Evolutionary conservation across 2,888 invertebrate species (phyloP).

Genomic region (Epinotia nisella): DNA sequence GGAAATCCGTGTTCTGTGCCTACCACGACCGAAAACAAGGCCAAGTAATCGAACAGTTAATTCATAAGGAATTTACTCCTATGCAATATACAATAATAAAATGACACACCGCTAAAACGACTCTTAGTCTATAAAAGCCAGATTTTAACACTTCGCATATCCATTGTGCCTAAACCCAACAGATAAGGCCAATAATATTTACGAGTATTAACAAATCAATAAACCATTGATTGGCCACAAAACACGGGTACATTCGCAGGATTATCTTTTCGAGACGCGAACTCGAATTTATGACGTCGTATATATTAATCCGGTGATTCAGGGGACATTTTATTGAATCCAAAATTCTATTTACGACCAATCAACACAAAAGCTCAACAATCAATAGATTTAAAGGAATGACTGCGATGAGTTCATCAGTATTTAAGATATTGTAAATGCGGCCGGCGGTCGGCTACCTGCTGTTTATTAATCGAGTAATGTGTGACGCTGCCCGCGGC

Average conservation of each 20-base stretch:
- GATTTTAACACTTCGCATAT: slow-evolving; percentile 35
- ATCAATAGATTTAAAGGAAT: slow-evolving; percentile 72
- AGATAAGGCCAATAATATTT: slow-evolving; percentile 37
- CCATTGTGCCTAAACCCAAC: slow-evolving; percentile 9
- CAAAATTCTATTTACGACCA: slow-evolving; percentile 62
- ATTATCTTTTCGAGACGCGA: slow-evolving; percentile 37
- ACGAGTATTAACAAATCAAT: slow-evolving; percentile 45
- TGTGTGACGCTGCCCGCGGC: slow-evolving; percentile 39
- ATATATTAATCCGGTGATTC: slow-evolving; percentile 55
- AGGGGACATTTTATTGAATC: slow-evolving; percentile 60
- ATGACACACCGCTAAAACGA: slow-evolving; percentile 19
- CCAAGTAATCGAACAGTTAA: background rate
- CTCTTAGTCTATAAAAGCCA: slow-evolving; percentile 36
- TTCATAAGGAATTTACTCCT: slow-evolving; percentile 4
- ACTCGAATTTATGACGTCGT: slow-evolving; percentile 49
- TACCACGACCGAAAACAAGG: background rate
- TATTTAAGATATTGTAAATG: slow-evolving; percentile 74
- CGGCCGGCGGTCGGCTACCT: slow-evolving; percentile 75
- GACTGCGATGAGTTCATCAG: slow-evolving; percentile 79
- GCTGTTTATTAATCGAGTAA: slow-evolving; percentile 73
- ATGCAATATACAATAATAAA: slow-evolving; percentile 7
- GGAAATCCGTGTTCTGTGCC: background rate
- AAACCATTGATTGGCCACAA: slow-evolving; percentile 34
- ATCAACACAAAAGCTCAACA: slow-evolving; percentile 62
- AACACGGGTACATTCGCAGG: slow-evolving; percentile 37